Base-by-base conservation (phyloP, 2,797 vertebrate species). In the Morus bassanus region DNA sequence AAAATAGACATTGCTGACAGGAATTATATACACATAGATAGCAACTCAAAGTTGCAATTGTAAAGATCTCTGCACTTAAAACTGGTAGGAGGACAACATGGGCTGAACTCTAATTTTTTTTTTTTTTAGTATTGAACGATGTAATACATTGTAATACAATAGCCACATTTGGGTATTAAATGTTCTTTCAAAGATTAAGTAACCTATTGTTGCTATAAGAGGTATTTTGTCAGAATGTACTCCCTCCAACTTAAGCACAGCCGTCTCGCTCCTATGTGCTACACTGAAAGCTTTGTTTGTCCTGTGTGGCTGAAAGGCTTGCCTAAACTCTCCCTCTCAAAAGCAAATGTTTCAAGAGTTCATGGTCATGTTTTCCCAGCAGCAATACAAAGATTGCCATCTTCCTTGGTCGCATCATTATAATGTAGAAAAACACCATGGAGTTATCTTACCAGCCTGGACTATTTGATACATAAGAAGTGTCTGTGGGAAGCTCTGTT, bases 341-440 rank as follows among this genome's bases (percentile, higher is more conserved):
- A 84, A 83, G 59, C 27, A 91, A 39, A 56, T 51, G 5, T 75
- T 89, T 82, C 45, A 59, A 53, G 79, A 76, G 57, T 75, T 90
- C 75, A 48, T 59, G 37, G 85, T 77, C 73, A 41, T 63, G 48
- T 75, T 91, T 84, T 93, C 48, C 50, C 64, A 76, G 53, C 43
- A 91, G 35, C 68, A 83, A 7, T 76, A 84, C 41, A 88, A 83
- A 90, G 64, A 72, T 74, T 92, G 60, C 60, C 64, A 48, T 96
- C 85, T 94, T 94, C 72, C 74, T 72, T 85, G 59, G 78, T 95
- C 84, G 80, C 64, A 50, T 91, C 85, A 88, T 83, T 81, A 60
- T 72, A 93, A 70, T 78, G 95, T 67, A 94, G 77, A 81, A 96
- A 93, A 96, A 67, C 64, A 86, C 84, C 50, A 54, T 51, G 57